Evolutionary conservation across 2,888 invertebrate genomes (phyloP).

Genomic region (Argyresthia albistria): DNA sequence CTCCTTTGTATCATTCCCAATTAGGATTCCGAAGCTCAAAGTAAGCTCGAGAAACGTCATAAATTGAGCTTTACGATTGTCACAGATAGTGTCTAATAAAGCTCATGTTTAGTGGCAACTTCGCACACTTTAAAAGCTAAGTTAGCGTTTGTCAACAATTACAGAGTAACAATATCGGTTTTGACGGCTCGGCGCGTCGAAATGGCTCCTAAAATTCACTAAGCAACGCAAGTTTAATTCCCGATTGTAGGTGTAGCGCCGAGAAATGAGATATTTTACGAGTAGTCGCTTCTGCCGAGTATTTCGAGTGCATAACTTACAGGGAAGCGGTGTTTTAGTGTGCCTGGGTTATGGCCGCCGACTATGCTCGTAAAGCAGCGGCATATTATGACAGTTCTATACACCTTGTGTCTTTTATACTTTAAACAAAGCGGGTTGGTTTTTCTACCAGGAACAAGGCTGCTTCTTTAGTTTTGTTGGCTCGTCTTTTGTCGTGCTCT

Average conservation of each 20-base stretch:
- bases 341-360: conserved; percentile 3
- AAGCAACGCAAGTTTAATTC: conserved; percentile 12
- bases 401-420: conserved; percentile 1
- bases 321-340: conserved; percentile 4
- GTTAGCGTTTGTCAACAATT: conserved; percentile 21
- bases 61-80: conserved; percentile 40
- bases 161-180: conserved; percentile 8
- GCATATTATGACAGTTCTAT: not conserved
- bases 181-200: not conserved
- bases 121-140: conserved; percentile 27
- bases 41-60: conserved; percentile 25
- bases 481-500: not conserved
- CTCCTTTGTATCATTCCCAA: conserved; percentile 31
- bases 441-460: no score
- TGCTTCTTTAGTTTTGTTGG: not conserved
- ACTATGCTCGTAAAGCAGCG: not conserved
- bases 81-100: conserved; percentile 42
- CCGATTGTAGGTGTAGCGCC: conserved; percentile 6
- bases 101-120: conserved; percentile 34
- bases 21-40: conserved; percentile 22
- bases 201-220: conserved; percentile 12
- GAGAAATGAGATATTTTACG: conserved; percentile 12
- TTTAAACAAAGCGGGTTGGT: not conserved
- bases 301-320: conserved; percentile 10
- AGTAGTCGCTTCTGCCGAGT: conserved; percentile 6